phyloP scores from a whole-genome alignment of 2,113 vertebrate genomes.

The Mirza zaza region DNA sequence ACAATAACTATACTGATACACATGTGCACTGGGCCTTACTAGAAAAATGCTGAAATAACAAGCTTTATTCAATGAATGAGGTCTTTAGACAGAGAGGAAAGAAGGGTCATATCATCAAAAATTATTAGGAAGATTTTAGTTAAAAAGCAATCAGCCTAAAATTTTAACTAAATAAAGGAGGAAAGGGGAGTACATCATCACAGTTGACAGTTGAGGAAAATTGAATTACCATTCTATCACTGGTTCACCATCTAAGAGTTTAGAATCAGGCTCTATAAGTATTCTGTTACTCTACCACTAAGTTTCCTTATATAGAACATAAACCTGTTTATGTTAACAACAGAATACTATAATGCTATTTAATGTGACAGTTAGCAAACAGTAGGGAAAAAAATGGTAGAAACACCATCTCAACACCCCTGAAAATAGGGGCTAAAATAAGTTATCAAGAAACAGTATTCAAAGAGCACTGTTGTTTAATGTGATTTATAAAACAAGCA shows the following conservation, averaged over 20 bases:
- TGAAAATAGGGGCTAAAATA: slow-evolving; percentile 57
- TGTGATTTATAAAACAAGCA: slow-evolving; percentile 47
- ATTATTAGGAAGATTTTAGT: not conserved
- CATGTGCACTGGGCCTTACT: not conserved
- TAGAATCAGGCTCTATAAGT: not conserved
- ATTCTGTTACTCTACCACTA: not conserved
- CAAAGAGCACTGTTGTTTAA: slow-evolving; percentile 27
- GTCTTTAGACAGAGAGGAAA: not conserved
- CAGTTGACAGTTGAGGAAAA: not conserved
- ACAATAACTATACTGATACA: not conserved
- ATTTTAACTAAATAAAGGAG: not conserved
- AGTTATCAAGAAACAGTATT: slow-evolving; percentile 42
- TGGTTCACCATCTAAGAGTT: not conserved
- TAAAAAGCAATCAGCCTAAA: not conserved
- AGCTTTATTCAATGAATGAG: slow-evolving; percentile 34
- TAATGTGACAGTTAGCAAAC: not conserved
- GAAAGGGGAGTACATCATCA: not conserved
- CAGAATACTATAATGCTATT: not conserved
- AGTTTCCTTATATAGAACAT: not conserved
- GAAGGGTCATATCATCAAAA: slow-evolving; percentile 2
- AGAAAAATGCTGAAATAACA: not conserved
- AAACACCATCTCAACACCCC: slow-evolving; percentile 11
- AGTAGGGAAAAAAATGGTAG: not conserved
- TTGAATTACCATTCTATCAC: not conserved
- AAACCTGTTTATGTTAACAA: not conserved